Percentiles rank a stretch among this genome's conserved stretches.
These are phyloP conservation scores for Gymnobelideus leadbeateri DNA, from an alignment of 2,113 vertebrate species.

Conservation along the genomic window DNA sequence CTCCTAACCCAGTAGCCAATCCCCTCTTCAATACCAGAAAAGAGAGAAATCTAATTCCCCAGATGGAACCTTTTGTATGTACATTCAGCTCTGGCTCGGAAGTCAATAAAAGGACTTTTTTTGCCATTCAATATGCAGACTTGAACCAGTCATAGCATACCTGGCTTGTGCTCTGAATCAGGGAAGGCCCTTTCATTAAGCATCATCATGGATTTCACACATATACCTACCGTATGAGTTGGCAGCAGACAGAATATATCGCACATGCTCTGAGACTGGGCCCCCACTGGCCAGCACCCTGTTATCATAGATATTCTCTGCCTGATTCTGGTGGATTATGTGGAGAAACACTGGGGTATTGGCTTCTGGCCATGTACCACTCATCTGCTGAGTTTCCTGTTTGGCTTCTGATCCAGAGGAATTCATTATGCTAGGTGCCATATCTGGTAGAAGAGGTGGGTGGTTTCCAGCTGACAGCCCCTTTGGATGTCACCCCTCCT, in stretches of 20 bases:
- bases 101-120: neutral
- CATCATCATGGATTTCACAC: neutral
- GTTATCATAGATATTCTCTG: neutral
- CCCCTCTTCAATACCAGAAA: neutral
- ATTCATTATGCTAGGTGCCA: neutral
- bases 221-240: neutral
- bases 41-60: neutral
- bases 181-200: neutral
- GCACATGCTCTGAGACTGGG: neutral
- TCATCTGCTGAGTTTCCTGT: neutral
- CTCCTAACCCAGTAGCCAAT: neutral
- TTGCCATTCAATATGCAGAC: neutral
- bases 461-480: neutral
- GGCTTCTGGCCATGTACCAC: neutral
- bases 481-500: neutral
- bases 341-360: neutral
- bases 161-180: neutral
- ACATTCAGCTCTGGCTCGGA: neutral
- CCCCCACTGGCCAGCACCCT: neutral
- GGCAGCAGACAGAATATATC: neutral
- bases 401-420: neutral
- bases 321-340: neutral
- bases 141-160: neutral
- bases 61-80: neutral
- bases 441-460: neutral